Evolutionary conservation across 2,113 vertebrate species (phyloP), one percentile per base, ranked within the genome.

Genomic region (Mionectes macconnelli): DNA sequence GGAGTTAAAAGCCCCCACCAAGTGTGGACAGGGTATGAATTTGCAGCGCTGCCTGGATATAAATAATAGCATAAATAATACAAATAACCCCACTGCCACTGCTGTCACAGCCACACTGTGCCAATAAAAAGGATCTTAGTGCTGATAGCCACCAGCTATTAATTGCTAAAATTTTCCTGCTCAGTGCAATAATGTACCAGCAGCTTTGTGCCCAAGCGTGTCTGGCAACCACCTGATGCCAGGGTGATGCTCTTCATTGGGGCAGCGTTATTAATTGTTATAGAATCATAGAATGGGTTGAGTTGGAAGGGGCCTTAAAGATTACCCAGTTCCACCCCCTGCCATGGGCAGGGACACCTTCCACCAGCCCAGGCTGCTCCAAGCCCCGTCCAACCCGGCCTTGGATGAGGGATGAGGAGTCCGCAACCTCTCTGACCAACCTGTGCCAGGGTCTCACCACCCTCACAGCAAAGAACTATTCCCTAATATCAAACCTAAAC

Each of bases 291-390:
- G 15, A 52, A 30, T 10, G 10, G 10, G 3, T 68, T 40, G 24
- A 2, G 4, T 9, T 35, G 39, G 24, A 62, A 82, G 28, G 33
- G 42, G 39, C 7, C 28, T 67, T 39, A 25, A 21, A 60, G 15
- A 9, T 22, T 20, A 47, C 14, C 16, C 66, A 0, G 0, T 17
- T 18, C 30, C 67, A 14, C 5, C 5, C 49, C 9, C 16, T 50
- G 37, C 37, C 12, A 0, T 7, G 14, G 44, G 35, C 52, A 50
- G 5, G 52, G 33, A 33, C 37, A n/a, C 12, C 4, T 56, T 14
- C 6, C 57, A 42, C 57, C 10, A 8, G 4, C 17, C 50, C 76
- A 31, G 14, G 44, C 0, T 39, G 47, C 23, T 47, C n/a, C 68
- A 44, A 3, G 21, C 21, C 14, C 63, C 7, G 5, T 24, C 63